Evolutionary conservation across 2,797 vertebrate species (phyloP).

Genomic region (Tauraco hartlaubi): DNA sequence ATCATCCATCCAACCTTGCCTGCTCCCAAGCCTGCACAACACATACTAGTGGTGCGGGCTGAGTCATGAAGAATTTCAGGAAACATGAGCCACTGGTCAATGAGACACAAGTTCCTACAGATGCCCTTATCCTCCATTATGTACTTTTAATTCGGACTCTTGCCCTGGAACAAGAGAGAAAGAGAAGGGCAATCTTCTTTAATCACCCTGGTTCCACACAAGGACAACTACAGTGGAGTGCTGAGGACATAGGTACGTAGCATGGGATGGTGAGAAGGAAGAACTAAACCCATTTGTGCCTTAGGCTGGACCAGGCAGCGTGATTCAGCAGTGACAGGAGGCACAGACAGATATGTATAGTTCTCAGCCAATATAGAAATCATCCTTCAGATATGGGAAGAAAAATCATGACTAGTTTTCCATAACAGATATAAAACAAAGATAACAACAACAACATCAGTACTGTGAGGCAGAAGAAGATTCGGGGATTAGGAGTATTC

Average conservation of each 20-base stretch:
- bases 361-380: neutral
- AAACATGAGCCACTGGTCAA: neutral
- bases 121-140: fast-evolving
- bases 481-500: neutral
- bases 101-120: neutral
- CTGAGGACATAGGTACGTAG: fast-evolving
- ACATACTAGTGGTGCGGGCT: neutral
- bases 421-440: neutral
- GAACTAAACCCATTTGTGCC: neutral
- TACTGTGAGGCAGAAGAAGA: neutral
- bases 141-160: fast-evolving
- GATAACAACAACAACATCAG: neutral
- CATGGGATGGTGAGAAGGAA: neutral
- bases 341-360: neutral
- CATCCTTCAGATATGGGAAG: neutral
- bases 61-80: neutral
- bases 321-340: fast-evolving
- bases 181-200: neutral
- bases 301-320: neutral
- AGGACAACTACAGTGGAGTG: neutral
- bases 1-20: neutral
- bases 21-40: neutral
- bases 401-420: neutral
- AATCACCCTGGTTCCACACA: neutral
- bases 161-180: neutral